Conservation (phyloP, 2,113 vertebrate species). For the Megaceryle maxima region DNA sequence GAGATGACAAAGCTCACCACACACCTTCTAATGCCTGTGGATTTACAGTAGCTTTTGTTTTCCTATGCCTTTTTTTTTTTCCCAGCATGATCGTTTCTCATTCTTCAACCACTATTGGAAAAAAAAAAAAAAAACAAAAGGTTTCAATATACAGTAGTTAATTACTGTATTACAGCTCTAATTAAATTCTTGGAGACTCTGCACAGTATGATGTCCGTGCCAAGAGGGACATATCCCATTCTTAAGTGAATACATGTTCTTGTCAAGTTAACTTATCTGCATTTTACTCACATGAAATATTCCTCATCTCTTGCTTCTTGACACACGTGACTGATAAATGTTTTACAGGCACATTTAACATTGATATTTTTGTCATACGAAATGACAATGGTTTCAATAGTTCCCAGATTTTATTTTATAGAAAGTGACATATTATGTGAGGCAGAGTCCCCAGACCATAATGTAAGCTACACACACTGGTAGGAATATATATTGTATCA, state of each 20-base stretch:
- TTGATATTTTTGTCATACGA: constrained; percentile 49
- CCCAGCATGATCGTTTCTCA: not conserved
- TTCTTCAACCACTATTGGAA: not conserved
- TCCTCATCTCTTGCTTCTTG: constrained; percentile 27
- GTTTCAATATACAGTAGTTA: constrained; percentile 43
- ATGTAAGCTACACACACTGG: not conserved
- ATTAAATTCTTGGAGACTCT: constrained; percentile 56
- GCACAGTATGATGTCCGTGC: constrained; percentile 33
- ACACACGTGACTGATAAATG: constrained; percentile 52
- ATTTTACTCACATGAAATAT: constrained; percentile 52
- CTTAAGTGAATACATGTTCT: constrained; percentile 45
- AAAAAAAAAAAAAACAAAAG: constrained; percentile 2
- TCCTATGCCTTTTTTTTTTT: not conserved
- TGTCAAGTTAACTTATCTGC: constrained; percentile 44
- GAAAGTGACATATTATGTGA: not conserved
- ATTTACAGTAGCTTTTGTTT: not conserved
- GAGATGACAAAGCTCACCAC: not conserved
- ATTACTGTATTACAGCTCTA: constrained; percentile 47
- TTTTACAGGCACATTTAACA: constrained; percentile 52
- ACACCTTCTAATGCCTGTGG: not conserved
- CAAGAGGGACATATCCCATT: constrained; percentile 34
- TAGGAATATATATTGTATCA: not conserved
- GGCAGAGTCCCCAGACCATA: not conserved
- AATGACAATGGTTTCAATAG: constrained; percentile 36
- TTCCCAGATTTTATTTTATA: constrained; percentile 38